These are phyloP conservation scores for Circaetus gallicus DNA, from an alignment of 2,113 vertebrate species.

Conservation along the genomic window DNA sequence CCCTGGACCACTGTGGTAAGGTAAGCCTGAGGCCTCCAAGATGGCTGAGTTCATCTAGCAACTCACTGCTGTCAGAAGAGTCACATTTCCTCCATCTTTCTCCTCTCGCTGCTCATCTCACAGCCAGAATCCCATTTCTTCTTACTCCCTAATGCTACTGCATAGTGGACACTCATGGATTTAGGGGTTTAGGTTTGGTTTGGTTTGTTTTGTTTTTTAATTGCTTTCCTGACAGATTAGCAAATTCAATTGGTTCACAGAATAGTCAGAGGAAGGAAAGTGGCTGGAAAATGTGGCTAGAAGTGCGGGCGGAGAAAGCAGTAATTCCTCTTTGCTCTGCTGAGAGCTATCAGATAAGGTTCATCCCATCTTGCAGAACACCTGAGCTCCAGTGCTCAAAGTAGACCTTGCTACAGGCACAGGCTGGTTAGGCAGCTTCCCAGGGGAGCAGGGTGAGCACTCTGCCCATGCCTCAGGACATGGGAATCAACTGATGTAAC, in stretches of 20 bases:
- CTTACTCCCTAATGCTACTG: too few relatives aligned
- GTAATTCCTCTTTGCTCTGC: background rate
- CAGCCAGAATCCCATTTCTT: background rate
- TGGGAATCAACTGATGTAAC: background rate
- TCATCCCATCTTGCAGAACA: background rate
- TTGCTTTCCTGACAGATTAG: background rate
- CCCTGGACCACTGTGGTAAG: background rate
- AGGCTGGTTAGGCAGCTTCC: background rate
- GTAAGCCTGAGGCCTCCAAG: background rate
- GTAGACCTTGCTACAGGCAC: background rate
- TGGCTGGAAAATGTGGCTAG: background rate
- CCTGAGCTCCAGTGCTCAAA: background rate
- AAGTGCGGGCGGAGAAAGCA: background rate
- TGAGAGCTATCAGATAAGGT: constrained; percentile 18
- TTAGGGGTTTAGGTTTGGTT: background rate
- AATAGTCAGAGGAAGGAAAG: background rate
- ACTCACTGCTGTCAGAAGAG: background rate
- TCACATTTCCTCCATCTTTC: background rate
- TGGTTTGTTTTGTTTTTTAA: background rate
- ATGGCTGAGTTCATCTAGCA: background rate
- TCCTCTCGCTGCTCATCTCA: background rate
- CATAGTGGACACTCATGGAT: background rate
- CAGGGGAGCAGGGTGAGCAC: background rate
- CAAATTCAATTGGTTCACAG: background rate
- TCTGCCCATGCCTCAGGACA: background rate